phyloP scores from a whole-genome alignment of 1,140 invertebrate genomes.

The Aethina tumida region DNA sequence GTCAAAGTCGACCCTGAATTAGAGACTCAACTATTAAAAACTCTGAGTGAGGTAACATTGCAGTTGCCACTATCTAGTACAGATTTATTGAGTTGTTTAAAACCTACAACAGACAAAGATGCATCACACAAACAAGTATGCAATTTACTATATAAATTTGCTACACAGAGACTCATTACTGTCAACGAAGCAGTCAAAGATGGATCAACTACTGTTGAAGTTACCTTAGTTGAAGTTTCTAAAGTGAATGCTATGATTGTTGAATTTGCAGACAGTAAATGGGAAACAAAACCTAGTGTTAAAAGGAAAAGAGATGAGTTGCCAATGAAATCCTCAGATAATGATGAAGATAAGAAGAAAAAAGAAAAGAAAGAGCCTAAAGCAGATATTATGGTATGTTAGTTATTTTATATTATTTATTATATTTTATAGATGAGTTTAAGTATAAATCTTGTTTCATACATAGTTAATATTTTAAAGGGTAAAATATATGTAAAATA shows the following conservation, averaged over 20 bases:
- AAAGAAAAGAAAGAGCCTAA: slow-evolving; percentile 36
- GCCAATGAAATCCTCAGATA: slow-evolving; percentile 21
- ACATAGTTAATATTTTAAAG: neutral
- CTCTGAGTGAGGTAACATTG: slow-evolving; percentile 65
- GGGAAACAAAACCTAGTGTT: slow-evolving; percentile 34
- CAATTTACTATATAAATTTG: slow-evolving; percentile 78
- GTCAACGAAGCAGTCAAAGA: slow-evolving; percentile 53
- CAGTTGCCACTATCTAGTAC: slow-evolving; percentile 68
- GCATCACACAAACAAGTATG: slow-evolving; percentile 54
- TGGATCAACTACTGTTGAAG: slow-evolving; percentile 47
- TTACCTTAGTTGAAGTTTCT: slow-evolving; percentile 59
- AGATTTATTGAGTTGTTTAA: slow-evolving; percentile 51
- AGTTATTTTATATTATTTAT: slow-evolving; percentile 6
- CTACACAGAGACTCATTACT: slow-evolving; percentile 75
- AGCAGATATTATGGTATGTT: slow-evolving; percentile 54
- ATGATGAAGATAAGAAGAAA: slow-evolving; percentile 32
- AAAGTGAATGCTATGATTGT: slow-evolving; percentile 59
- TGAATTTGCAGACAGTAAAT: slow-evolving; percentile 35
- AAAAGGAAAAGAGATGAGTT: slow-evolving; percentile 38
- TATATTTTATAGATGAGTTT: neutral
- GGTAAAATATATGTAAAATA: neutral
- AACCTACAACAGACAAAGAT: slow-evolving; percentile 48
- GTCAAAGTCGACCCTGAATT: slow-evolving; percentile 44
- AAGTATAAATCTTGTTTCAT: slow-evolving; percentile 5
- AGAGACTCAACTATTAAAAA: slow-evolving; percentile 61